A percentile compares a stretch with the other conserved stretches of the same genome.
phyloP scores from a whole-genome alignment of 2,888 invertebrate genomes.

The Tetramorium bicarinatum region DNA sequence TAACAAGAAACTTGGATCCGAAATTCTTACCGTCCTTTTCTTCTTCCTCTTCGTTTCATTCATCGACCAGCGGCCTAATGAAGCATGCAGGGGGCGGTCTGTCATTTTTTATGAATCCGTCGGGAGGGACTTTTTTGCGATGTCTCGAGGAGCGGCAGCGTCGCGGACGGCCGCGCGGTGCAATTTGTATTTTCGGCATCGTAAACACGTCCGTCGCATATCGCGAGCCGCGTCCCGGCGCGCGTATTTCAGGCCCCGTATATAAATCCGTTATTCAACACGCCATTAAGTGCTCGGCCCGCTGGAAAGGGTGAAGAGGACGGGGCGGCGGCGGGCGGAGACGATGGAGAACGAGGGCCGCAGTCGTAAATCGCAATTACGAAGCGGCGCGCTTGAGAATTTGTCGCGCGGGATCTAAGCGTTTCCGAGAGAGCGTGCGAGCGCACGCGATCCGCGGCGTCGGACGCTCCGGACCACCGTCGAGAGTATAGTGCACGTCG shows the following conservation, averaged over 20 bases:
- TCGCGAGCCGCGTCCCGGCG: conserved; percentile 71
- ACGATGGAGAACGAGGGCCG: conserved; percentile 55
- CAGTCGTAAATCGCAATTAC: conserved; percentile 85
- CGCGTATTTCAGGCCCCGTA: conserved; percentile 81
- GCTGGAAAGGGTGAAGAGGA: conserved; percentile 73
- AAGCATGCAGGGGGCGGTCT: conserved; percentile 50
- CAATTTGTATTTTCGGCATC: conserved; percentile 83
- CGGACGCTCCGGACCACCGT: conserved; percentile 73
- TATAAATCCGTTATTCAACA: conserved; percentile 86
- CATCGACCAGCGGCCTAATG: conserved; percentile 46
- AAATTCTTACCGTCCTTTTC: conserved; percentile 45
- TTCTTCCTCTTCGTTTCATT: conserved; percentile 9
- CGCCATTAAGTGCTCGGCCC: conserved; percentile 84
- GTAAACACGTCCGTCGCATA: conserved; percentile 81
- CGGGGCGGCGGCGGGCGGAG: conserved; percentile 64
- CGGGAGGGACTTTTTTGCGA: conserved; percentile 61
- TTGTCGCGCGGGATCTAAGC: conserved; percentile 85
- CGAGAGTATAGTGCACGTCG: conserved; percentile 64
- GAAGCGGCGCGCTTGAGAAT: conserved; percentile 84
- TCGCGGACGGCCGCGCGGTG: conserved; percentile 47
- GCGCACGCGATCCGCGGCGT: conserved; percentile 64
- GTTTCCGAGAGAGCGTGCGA: conserved; percentile 64
- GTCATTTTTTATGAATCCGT: conserved; percentile 55
- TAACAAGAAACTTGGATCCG: conserved; percentile 71
- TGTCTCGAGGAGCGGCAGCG: conserved; percentile 36